These are phyloP conservation scores for Cryptotermes secundus DNA, from an alignment of 1,140 invertebrate genomes.

Conservation along the genomic window DNA sequence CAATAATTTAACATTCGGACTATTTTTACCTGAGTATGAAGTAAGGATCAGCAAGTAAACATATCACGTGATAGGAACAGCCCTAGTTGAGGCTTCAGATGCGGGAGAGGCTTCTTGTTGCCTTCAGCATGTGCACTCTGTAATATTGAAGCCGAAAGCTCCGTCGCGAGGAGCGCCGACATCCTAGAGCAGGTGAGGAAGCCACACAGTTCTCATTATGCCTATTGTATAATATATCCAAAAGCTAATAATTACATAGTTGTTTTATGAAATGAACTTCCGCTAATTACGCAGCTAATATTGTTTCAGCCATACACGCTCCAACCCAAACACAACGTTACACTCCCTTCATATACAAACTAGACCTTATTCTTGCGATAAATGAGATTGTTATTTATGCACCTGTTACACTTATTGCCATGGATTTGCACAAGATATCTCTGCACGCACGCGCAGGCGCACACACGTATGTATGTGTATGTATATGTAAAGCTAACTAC, in stretches of 20 bases:
- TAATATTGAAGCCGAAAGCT: background rate
- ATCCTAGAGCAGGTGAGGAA: background rate
- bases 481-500: no score
- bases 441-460: no score
- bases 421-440: no score
- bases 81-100: no score
- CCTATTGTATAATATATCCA: constrained; percentile 20
- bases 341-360: background rate
- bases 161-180: background rate
- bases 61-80: no score
- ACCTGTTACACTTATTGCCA: no score
- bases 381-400: no score
- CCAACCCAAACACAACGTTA: background rate
- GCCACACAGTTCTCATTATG: background rate
- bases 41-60: no score
- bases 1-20: no score
- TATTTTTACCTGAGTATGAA: no score
- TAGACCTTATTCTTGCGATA: background rate
- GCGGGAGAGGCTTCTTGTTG: no score
- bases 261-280: constrained; percentile 20
- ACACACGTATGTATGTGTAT: no score
- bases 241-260: constrained; percentile 10
- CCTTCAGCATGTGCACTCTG: background rate
- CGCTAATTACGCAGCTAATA: constrained; percentile 19
- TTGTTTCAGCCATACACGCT: background rate